Evolutionary conservation across 2,113 vertebrate species (phyloP).

Genomic region (Corynorhinus townsendii): DNA sequence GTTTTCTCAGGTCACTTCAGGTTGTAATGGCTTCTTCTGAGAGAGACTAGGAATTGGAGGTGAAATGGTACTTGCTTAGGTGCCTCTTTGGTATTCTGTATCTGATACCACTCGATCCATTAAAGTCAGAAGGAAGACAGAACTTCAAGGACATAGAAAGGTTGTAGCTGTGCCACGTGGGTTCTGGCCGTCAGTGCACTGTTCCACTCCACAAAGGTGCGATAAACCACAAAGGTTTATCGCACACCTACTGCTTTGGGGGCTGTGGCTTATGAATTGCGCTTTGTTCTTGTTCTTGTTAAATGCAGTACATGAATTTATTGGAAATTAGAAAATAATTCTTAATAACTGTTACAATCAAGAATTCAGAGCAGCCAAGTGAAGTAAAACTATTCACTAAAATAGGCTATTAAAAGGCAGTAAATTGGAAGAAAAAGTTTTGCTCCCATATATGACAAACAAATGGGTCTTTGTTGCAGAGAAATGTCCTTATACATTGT

Average conservation of each 20-base stretch:
- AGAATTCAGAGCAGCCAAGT: not conserved
- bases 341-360: not conserved
- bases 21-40: not conserved
- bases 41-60: not conserved
- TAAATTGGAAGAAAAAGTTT: not conserved
- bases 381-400: not conserved
- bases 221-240: not conserved
- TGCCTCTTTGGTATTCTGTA: not conserved
- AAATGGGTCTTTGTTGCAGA: not conserved
- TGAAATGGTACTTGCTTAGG: not conserved
- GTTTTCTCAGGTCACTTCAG: not conserved
- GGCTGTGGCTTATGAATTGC: not conserved
- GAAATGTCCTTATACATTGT: not conserved
- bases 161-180: not conserved
- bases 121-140: not conserved
- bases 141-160: not conserved
- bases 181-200: not conserved
- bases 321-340: conserved; percentile 38
- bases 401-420: not conserved
- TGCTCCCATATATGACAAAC: not conserved
- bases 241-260: not conserved
- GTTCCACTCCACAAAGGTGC: not conserved
- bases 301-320: not conserved
- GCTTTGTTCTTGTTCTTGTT: not conserved
- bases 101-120: not conserved